Conservation (phyloP, 2,797 vertebrate genomes). For the Sebastolobus alascanus region DNA sequence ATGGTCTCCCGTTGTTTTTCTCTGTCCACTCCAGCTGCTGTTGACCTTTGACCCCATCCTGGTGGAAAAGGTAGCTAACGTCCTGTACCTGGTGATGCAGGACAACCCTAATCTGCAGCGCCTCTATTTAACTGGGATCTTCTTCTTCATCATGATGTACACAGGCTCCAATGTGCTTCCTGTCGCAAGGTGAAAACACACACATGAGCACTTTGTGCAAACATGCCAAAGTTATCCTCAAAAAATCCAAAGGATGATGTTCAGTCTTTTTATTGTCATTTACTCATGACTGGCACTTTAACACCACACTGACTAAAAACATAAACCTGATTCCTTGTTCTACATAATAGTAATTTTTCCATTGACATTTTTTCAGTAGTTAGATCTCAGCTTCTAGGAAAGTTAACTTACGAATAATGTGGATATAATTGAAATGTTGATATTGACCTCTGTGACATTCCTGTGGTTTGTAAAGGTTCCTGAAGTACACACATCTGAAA, state of each 20-base stretch:
- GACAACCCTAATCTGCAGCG: constrained; percentile 98
- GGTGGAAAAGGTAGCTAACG: constrained; percentile 97
- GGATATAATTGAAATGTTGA: background rate
- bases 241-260: background rate
- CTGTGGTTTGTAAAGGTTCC: constrained; percentile 86
- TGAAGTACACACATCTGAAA: constrained; percentile 97
- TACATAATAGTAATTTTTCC: background rate
- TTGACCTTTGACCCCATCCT: constrained; percentile 99
- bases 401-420: background rate
- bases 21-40: constrained; percentile 86
- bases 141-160: constrained; percentile 99
- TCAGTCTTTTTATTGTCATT: background rate
- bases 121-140: constrained; percentile 96
- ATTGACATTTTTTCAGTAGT: background rate
- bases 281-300: background rate
- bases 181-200: constrained; percentile 91
- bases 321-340: background rate
- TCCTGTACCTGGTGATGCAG: constrained; percentile 95
- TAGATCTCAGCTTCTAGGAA: background rate
- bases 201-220: background rate
- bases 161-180: constrained; percentile 99
- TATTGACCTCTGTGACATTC: background rate
- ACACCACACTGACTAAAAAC: background rate
- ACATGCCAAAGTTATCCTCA: background rate
- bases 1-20: background rate